These are phyloP conservation scores for Phylloscopus trochilus DNA, from an alignment of 2,113 vertebrate genomes.

Conservation along the genomic window DNA sequence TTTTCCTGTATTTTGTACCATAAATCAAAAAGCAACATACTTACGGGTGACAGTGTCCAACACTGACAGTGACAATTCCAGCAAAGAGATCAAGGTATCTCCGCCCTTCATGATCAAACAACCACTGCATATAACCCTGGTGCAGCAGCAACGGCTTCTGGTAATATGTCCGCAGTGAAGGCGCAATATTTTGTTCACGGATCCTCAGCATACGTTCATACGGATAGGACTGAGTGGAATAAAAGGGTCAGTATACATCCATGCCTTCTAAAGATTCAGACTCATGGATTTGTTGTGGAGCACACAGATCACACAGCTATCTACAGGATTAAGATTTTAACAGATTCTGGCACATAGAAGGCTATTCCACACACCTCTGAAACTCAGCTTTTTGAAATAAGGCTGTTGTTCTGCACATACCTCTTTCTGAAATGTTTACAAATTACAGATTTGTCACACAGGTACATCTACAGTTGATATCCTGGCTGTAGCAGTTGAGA, in stretches of 20 bases:
- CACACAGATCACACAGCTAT: not conserved
- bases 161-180: constrained; percentile 74
- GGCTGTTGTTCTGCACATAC: not conserved
- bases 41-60: constrained; percentile 97
- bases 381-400: not conserved
- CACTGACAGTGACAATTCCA: constrained; percentile 89
- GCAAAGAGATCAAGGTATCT: constrained; percentile 93
- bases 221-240: constrained; percentile 45
- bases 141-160: constrained; percentile 84
- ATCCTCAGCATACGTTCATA: constrained; percentile 78
- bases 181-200: constrained; percentile 73
- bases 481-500: accelerated
- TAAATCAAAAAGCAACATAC: constrained; percentile 8
- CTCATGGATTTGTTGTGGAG: not conserved
- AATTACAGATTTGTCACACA: not conserved
- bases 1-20: not conserved
- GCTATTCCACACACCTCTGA: not conserved
- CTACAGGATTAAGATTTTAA: not conserved
- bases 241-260: not conserved
- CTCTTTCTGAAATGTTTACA: not conserved
- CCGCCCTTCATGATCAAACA: constrained; percentile 87
- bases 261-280: not conserved
- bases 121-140: constrained; percentile 94
- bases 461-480: not conserved
- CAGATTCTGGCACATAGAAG: not conserved